Conservation (phyloP, 2,888 invertebrate species). For the Cyaniris semiargus region DNA sequence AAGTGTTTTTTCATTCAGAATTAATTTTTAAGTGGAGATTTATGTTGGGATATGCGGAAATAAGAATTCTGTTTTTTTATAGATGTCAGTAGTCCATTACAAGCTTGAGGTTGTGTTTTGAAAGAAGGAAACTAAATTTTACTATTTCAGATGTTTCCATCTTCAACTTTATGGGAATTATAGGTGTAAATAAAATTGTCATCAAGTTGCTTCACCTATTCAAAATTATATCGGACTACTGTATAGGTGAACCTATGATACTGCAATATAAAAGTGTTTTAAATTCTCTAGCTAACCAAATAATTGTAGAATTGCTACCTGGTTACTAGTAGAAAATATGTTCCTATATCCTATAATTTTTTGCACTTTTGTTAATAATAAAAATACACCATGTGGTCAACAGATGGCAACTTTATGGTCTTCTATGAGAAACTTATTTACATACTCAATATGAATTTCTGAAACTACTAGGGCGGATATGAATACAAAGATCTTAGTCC, state of each 20-base stretch:
- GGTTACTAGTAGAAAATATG: neutral
- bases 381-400: too few species aligned
- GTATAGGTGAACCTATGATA: too few species aligned
- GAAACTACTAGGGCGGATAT: neutral
- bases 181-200: too few species aligned
- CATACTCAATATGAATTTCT: neutral
- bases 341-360: neutral
- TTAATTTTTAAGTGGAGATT: conserved; percentile 7
- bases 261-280: too few species aligned
- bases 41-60: conserved; percentile 6
- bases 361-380: too few species aligned
- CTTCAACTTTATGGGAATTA: neutral
- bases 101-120: neutral
- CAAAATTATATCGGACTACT: too few species aligned
- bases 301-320: neutral
- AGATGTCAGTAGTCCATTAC: neutral
- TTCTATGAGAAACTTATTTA: too few species aligned
- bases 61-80: neutral
- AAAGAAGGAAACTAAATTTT: neutral
- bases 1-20: neutral
- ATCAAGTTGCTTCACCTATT: too few species aligned
- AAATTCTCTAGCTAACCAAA: neutral
- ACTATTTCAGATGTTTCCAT: neutral
- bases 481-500: too few species aligned
- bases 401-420: too few species aligned